Percentiles rank a stretch among this genome's conserved stretches.
phyloP scores from a whole-genome alignment of 1,140 invertebrate species.

The Paramacrobiotus metropolitanus region DNA sequence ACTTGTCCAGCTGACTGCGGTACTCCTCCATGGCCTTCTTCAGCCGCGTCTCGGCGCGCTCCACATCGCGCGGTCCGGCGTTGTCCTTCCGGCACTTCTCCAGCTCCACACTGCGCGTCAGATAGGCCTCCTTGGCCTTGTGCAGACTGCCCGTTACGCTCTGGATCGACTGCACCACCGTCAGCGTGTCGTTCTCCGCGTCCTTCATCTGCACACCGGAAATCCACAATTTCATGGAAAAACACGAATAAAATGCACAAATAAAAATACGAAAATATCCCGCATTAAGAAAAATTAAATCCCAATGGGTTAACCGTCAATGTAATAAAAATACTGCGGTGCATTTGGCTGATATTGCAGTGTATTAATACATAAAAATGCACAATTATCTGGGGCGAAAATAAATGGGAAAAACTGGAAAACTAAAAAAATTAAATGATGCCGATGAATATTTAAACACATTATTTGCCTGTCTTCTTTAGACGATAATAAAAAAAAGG shows the following conservation, averaged over 20 bases:
- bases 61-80: not conserved
- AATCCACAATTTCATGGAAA: conserved; percentile 9
- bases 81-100: conserved; percentile 37
- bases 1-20: conserved; percentile 62
- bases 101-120: conserved; percentile 51
- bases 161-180: conserved; percentile 66
- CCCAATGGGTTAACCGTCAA: too few relatives aligned
- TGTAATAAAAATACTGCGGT: too few relatives aligned
- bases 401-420: too few relatives aligned
- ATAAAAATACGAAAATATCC: too few relatives aligned
- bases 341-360: too few relatives aligned
- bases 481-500: too few relatives aligned
- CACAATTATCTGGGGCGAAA: too few relatives aligned
- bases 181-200: conserved; percentile 64
- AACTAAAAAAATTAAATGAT: too few relatives aligned
- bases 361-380: too few relatives aligned
- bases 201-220: conserved; percentile 62
- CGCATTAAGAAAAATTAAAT: too few relatives aligned
- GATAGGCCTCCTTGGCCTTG: conserved; percentile 69
- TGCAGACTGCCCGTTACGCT: conserved; percentile 52
- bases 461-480: too few relatives aligned
- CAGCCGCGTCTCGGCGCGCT: conserved; percentile 49
- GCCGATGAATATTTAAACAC: too few relatives aligned
- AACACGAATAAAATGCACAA: not conserved
- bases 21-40: conserved; percentile 77